Conservation (phyloP, 2,113 vertebrate species). For the Bucco capensis region DNA sequence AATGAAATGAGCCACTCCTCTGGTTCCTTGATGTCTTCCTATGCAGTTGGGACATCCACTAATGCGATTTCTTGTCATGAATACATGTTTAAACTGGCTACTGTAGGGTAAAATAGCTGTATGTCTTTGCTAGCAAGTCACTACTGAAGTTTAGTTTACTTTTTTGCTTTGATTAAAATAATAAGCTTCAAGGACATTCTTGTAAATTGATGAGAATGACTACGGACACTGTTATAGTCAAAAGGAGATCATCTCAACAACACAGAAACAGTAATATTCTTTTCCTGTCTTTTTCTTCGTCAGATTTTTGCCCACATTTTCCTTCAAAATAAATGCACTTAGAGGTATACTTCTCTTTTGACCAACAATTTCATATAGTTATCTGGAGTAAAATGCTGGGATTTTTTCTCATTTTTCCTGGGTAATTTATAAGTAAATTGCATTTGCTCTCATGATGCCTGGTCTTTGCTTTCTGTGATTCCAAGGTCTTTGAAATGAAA, state of each 20-base stretch:
- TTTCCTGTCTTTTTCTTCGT: neutral
- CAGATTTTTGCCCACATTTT: neutral
- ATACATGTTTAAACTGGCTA: neutral
- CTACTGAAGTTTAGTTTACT: neutral
- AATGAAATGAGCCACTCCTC: neutral
- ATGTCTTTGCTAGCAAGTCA: neutral
- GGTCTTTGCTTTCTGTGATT: neutral
- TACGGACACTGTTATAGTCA: neutral
- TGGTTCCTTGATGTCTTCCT: neutral
- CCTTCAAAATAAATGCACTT: neutral
- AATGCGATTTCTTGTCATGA: neutral
- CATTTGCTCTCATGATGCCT: neutral
- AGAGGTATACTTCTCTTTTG: neutral
- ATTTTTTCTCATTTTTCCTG: constrained; percentile 1
- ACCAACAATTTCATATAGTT: neutral
- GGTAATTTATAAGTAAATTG: constrained; percentile 18
- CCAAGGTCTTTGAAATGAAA: neutral
- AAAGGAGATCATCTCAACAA: neutral
- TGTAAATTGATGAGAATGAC: neutral
- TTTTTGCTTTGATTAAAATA: neutral
- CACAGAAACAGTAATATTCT: neutral
- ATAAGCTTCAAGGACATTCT: neutral
- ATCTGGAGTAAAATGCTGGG: neutral
- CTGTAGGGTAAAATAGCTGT: neutral
- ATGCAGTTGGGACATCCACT: neutral